Conservation (phyloP, 2,113 vertebrate species). For the Centropus unirufus region DNA sequence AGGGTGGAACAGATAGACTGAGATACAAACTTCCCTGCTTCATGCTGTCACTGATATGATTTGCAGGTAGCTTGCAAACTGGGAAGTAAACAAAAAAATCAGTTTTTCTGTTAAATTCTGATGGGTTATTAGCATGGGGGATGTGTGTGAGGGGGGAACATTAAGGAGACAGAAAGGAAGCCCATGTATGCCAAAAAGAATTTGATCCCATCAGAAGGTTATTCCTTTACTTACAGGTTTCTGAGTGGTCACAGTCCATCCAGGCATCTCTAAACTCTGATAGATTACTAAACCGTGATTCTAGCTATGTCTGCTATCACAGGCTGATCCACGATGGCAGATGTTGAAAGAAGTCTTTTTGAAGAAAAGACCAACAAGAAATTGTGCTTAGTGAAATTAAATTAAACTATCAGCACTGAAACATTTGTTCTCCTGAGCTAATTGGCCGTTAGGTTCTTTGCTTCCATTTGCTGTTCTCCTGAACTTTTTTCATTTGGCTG, state of each 20-base stretch:
- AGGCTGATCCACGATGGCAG: neutral
- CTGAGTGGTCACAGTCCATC: neutral
- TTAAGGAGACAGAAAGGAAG: neutral
- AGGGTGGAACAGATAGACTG: neutral
- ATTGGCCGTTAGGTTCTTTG: neutral
- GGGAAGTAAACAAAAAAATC: neutral
- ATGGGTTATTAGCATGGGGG: neutral
- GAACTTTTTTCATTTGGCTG: neutral
- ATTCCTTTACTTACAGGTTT: neutral
- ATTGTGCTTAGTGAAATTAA: neutral
- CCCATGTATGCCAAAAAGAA: neutral
- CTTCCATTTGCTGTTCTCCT: neutral
- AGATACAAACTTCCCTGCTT: neutral
- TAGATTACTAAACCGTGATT: neutral
- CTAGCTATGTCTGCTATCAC: neutral
- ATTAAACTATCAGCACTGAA: neutral
- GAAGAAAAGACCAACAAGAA: neutral
- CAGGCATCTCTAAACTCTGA: neutral
- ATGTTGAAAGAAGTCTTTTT: neutral
- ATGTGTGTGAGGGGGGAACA: neutral
- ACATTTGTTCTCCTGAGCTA: neutral
- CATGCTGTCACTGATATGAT: neutral
- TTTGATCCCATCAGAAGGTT: neutral
- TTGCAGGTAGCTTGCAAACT: neutral
- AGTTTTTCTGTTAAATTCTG: neutral